Evolutionary conservation across 2,797 vertebrate genomes (phyloP), one percentile per base, ranked within the genome.

Genomic region (Phalanger gymnotis): DNA sequence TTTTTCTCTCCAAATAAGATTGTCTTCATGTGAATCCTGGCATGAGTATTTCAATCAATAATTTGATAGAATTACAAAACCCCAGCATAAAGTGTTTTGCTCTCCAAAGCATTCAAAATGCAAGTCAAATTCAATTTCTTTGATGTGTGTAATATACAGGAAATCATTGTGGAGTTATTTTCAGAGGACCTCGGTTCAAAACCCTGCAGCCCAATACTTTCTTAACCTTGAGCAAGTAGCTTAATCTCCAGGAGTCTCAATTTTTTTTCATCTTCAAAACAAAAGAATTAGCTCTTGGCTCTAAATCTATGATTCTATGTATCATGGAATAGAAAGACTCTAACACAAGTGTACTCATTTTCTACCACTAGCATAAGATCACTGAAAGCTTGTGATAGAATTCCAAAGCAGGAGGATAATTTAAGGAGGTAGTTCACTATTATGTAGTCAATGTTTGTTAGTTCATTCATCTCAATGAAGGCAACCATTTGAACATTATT

Each of bases 371-470:
- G 52, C 10, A 94, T 73, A 47, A 27, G 54, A 81, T 7, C 96
- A 94, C 90, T 93, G 93, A 95, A 96, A 96, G 51, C 66, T 54
- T 91, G 93, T 12, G 81, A 97, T 54, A 95, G 34, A 93, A 54
- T 92, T 91, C 94, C 96, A 47, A 28, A 47, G 22, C n/a, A 55
- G 92, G 57, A 14, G 92, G 94, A 81, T 73, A 2, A 89, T 90
- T 94, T 95, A 56, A 96, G 53, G 31, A 87, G 10, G 92, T 93
- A 93, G 13, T 94, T 96, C 57, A 90, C 93, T 97, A 90, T 94
- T 92, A 10, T 53, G 0, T 27, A 94, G 31, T 34, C 95, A 94
- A 91, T 52, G 30, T 55, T 94, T 96, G 0, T 93, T 94, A 87
- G 91, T 27, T 96, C 52, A 96, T n/a, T 55, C 47, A 93, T 47